Base-by-base conservation (phyloP, 2,797 vertebrate species). In the Merluccius polli region DNA sequence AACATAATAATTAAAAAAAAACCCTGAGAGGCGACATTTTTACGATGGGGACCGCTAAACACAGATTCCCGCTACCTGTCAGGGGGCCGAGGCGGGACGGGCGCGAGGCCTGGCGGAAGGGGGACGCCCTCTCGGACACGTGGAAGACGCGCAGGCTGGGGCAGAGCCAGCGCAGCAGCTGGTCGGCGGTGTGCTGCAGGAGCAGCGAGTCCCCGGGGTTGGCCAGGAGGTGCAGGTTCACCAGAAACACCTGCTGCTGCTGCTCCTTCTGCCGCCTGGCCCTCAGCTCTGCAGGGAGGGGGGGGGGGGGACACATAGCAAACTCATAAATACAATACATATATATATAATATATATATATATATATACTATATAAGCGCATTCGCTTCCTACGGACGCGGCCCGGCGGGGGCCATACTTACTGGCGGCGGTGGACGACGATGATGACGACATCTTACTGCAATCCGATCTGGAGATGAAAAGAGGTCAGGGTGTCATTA, bases 141-240 rank as follows among this genome's bases (percentile, higher is more conserved):
- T 95, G 92, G 83, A 99, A 98, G 78, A 97, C 92, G 9, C 70
- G 90, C 70, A 95, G 68, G 48, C 94, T 95, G 0, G 94, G 95
- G 82, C 95, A 95, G 21, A 98, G 87, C 93, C 94, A 92, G 71
- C 90, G 88, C 70, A 98, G 88, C 70, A 99, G 94, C 68, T 77
- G 89, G 79, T 96, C 95, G 71, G 98, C 81, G 0, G 95, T 94
- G 85, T 94, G 95, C 90, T 96, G 96, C 86, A 99, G 91, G 18
- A 93, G 88, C 10, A 87, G 80, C 0, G 96, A 96, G 7, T 92
- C 94, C 33, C 96, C 97, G 0, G 89, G 90, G 78, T 92, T 94
- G 77, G 97, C 88, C 0, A 99, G 93, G 29, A 99, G 93, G 82
- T 98, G 97, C 79, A 99, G 82, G 11, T 95, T 94, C 90, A 98